These are phyloP conservation scores for Xenotilapia leptura DNA, from an alignment of 2,113 vertebrate species.

Conservation along the genomic window DNA sequence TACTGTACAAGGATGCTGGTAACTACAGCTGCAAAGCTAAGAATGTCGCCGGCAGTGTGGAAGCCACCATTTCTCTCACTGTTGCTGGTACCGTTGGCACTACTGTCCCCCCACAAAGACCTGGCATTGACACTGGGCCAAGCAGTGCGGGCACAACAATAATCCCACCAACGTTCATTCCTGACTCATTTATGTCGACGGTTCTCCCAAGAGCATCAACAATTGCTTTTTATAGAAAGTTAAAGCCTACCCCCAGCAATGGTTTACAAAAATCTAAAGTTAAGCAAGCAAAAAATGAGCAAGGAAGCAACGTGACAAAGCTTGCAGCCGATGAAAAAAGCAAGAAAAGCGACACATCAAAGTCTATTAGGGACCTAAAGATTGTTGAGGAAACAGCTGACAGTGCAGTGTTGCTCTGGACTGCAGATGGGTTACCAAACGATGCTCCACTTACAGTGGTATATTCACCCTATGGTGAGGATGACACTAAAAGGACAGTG, in stretches of 20 bases:
- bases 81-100: slow-evolving; percentile 75
- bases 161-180: not conserved
- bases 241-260: slow-evolving; percentile 20
- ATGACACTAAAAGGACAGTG: slow-evolving; percentile 77
- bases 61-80: slow-evolving; percentile 80
- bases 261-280: slow-evolving; percentile 47
- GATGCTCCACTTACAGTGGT: slow-evolving; percentile 74
- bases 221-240: not conserved
- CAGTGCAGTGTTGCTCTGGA: slow-evolving; percentile 86
- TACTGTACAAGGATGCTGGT: slow-evolving; percentile 83
- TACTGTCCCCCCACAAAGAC: slow-evolving; percentile 53
- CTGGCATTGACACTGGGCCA: not conserved
- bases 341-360: slow-evolving; percentile 58
- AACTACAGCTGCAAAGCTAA: slow-evolving; percentile 91
- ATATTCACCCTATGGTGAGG: slow-evolving; percentile 84
- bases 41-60: slow-evolving; percentile 83
- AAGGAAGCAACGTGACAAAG: slow-evolving; percentile 50
- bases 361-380: slow-evolving; percentile 73
- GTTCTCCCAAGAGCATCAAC: not conserved
- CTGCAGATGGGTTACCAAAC: slow-evolving; percentile 56
- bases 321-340: slow-evolving; percentile 57
- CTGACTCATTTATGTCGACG: not conserved
- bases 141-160: slow-evolving; percentile 25
- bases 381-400: slow-evolving; percentile 79
- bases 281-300: slow-evolving; percentile 55